Evolutionary conservation across 2,113 vertebrate species (phyloP).

Genomic region (Ibidorhyncha struthersii): DNA sequence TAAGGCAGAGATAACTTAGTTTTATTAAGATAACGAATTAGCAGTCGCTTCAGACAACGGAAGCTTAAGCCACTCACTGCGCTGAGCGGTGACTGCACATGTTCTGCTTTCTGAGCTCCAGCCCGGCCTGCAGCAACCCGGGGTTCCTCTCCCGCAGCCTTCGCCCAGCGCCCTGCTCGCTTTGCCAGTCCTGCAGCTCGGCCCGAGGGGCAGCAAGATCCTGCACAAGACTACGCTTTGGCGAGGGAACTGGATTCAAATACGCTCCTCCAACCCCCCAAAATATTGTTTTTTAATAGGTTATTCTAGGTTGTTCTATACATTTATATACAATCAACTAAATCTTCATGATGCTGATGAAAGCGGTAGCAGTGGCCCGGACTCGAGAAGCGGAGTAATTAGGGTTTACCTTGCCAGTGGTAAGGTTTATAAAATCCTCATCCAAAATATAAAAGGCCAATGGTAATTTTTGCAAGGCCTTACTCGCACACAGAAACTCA

Average conservation of each 20-base stretch:
- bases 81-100: rapidly evolving
- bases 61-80: background rate
- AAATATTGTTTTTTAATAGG: too few relatives aligned
- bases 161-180: background rate
- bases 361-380: background rate
- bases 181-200: background rate
- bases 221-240: background rate
- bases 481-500: background rate
- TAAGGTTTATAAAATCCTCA: background rate
- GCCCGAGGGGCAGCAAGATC: background rate
- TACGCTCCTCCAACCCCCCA: background rate
- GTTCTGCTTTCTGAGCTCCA: background rate
- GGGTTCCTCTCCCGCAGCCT: background rate
- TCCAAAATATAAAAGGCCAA: background rate
- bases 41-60: background rate
- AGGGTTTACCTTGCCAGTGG: background rate
- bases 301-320: background rate
- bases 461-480: background rate
- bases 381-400: background rate
- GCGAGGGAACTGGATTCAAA: background rate
- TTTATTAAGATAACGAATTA: background rate
- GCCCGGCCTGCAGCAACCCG: background rate
- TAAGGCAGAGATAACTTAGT: background rate
- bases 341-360: background rate
- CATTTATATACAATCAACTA: too few relatives aligned